A percentile compares a stretch with the other conserved stretches of the same genome.
These are phyloP conservation scores for Amphipyra tragopoginis DNA, from an alignment of 2,888 invertebrate species.

Conservation along the genomic window DNA sequence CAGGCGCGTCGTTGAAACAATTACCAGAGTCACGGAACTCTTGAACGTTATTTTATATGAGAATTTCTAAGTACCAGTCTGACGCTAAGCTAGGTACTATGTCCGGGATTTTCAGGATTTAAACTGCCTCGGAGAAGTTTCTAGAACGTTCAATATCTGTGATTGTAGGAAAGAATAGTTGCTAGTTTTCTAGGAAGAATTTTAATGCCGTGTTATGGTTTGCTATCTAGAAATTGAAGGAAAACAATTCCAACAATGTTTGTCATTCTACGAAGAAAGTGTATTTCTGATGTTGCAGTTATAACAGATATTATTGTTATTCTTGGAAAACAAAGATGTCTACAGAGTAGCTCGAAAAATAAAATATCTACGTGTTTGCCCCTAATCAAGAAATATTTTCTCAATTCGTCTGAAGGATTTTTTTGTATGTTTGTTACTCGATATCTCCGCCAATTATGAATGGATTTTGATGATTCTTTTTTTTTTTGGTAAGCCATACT, in stretches of 20 bases:
- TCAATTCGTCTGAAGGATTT: too few relatives aligned
- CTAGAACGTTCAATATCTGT: not conserved
- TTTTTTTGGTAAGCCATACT: too few relatives aligned
- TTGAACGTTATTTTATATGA: conserved; percentile 60
- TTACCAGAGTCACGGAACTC: conserved; percentile 51
- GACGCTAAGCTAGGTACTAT: conserved; percentile 18
- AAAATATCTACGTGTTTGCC: too few relatives aligned
- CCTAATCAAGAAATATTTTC: too few relatives aligned
- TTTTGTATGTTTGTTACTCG: too few relatives aligned
- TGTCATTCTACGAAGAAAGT: not conserved
- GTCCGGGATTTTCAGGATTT: conserved; percentile 10
- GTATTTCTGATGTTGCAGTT: not conserved
- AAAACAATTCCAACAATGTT: not conserved
- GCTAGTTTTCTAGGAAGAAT: not conserved
- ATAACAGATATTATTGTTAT: not conserved
- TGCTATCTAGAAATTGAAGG: not conserved
- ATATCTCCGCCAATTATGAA: too few relatives aligned
- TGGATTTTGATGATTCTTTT: too few relatives aligned
- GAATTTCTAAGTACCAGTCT: conserved; percentile 37
- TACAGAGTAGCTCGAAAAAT: too few relatives aligned
- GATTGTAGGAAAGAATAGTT: not conserved
- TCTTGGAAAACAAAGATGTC: too few relatives aligned
- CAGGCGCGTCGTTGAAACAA: conserved; percentile 68
- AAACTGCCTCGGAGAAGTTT: not conserved
- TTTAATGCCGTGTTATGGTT: too few relatives aligned